Conservation (phyloP, 2,888 invertebrate species). For the Scotopteryx bipunctaria region DNA sequence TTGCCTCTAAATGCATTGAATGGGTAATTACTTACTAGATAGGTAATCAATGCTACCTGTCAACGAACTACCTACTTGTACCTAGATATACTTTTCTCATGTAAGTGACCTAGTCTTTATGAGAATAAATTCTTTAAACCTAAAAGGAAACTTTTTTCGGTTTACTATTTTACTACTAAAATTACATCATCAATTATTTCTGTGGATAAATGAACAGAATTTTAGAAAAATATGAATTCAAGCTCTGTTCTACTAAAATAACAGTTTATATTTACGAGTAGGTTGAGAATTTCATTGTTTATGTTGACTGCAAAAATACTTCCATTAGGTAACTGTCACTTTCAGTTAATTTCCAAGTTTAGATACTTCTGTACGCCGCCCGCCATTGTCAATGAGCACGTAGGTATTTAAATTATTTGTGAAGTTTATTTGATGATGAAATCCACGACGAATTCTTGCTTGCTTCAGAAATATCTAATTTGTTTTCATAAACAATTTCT, state of each 20-base stretch:
- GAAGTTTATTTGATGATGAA: no score
- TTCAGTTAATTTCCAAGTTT: conserved; percentile 2
- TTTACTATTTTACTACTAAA: no score
- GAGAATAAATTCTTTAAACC: no score
- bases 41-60: neutral
- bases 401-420: neutral
- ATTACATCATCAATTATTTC: no score
- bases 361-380: neutral
- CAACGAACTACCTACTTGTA: no score
- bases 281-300: neutral
- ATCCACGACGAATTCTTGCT: no score
- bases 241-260: neutral
- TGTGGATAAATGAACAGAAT: no score
- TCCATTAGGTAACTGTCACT: conserved; percentile 6
- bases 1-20: neutral
- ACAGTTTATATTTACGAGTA: neutral
- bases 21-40: neutral
- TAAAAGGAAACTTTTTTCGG: no score
- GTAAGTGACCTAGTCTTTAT: no score
- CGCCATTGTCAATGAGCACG: neutral
- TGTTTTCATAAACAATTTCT: no score
- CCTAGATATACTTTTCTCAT: no score
- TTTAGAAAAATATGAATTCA: neutral
- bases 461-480: no score
- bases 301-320: neutral